Evolutionary conservation across 2,113 vertebrate genomes (phyloP).

Genomic region (Rousettus leschenaultii): DNA sequence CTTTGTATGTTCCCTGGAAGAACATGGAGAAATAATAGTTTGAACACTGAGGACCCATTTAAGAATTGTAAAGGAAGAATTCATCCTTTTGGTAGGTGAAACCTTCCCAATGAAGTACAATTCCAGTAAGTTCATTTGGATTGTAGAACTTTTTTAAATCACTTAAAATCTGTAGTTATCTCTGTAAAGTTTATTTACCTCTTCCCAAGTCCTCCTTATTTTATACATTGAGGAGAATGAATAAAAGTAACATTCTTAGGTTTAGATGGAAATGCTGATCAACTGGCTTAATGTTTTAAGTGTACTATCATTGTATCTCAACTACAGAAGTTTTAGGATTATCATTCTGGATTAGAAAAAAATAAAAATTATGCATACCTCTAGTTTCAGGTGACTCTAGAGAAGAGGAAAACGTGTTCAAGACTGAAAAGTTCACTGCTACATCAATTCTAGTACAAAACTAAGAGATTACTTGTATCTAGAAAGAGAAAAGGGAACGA

Average conservation of each 20-base stretch:
- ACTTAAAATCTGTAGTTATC: not conserved
- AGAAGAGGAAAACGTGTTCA: not conserved
- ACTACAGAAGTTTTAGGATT: not conserved
- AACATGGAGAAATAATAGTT: not conserved
- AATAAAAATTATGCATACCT: not conserved
- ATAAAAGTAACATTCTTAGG: not conserved
- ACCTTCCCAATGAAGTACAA: not conserved
- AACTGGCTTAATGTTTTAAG: not conserved
- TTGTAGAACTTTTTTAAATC: not conserved
- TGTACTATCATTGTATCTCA: not conserved
- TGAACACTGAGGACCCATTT: not conserved
- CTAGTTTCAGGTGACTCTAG: not conserved
- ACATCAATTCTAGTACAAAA: not conserved
- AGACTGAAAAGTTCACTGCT: not conserved
- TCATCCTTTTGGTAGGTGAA: not conserved
- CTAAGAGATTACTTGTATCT: not conserved
- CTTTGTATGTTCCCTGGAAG: not conserved
- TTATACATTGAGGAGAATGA: not conserved
- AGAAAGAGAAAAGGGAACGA: not conserved
- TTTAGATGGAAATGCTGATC: not conserved
- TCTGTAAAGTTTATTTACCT: not conserved
- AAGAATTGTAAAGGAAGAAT: not conserved
- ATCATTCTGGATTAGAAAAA: not conserved
- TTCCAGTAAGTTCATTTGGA: not conserved
- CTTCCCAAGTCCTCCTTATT: not conserved